A percentile compares a stretch with the other conserved stretches of the same genome.
These are phyloP conservation scores for Anhinga anhinga DNA, from an alignment of 2,113 vertebrate species.

Conservation along the genomic window DNA sequence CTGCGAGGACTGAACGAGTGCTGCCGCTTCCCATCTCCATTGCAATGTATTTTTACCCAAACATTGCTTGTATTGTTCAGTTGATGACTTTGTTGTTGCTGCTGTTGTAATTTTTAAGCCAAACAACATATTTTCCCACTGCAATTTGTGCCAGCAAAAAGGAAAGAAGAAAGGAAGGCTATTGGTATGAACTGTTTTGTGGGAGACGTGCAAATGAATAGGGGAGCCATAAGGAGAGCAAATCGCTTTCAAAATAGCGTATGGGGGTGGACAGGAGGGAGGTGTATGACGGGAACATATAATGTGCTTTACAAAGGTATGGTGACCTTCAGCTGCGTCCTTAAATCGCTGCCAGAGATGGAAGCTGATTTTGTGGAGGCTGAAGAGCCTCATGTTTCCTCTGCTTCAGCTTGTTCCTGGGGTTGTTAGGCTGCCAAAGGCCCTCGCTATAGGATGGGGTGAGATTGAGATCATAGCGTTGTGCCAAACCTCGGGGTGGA, in stretches of 20 bases:
- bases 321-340: slow-evolving; percentile 33
- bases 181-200: slow-evolving; percentile 12
- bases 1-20: rapidly evolving
- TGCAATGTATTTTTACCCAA: background rate
- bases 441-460: background rate
- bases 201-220: background rate
- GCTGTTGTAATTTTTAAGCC: slow-evolving; percentile 25
- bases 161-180: background rate
- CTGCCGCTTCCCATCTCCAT: background rate
- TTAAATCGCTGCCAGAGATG: background rate
- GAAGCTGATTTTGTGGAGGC: background rate
- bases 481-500: background rate
- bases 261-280: slow-evolving; percentile 49
- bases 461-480: rapidly evolving
- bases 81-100: background rate
- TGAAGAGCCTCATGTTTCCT: background rate
- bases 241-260: background rate
- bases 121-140: background rate
- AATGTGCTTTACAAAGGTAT: slow-evolving; percentile 5
- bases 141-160: slow-evolving; percentile 18
- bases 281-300: background rate
- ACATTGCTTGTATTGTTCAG: background rate
- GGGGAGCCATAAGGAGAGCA: slow-evolving; percentile 32
- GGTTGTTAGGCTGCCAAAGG: background rate
- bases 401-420: background rate